Base-by-base conservation (phyloP, 2,888 invertebrate species). In the Dynastes tityus region DNA sequence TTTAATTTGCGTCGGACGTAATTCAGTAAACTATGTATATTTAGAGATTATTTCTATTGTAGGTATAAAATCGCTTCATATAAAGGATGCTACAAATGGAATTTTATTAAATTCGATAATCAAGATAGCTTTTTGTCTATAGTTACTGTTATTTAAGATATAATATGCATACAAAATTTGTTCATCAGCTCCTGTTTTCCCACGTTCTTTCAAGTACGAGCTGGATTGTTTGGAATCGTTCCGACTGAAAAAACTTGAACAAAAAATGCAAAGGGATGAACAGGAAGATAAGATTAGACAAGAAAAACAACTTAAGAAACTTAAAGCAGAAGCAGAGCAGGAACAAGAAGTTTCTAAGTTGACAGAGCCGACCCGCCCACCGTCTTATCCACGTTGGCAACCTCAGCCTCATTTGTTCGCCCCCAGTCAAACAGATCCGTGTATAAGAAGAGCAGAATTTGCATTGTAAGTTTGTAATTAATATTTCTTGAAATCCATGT, bases 151-250 rank as follows among this genome's bases (percentile, higher is more conserved):
- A 32, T 5, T 32, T 32, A 32, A 4, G 32, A 32, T 32, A 32
- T 32, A 32, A 32, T 32, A 4, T 2, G 3, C 32, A 32, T 5
- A 5, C 3, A n/a, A 67, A 67, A 40, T 67, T 86, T 68, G 32
- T 32, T 32, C 5, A 32, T 32, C 79, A 88, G 88, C 87, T 74
- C 83, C 84, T 77, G 83, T 91, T 1, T 91, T 92, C 83, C 91
- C 91, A 63, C 89, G 92, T 8, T 91, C 92, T 0, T 91, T 90
- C 83, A 90, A 90, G 81, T 92, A 90, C 80, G 92, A 92, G 82
- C 83, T 91, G 63, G 91, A 91, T 80, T 92, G 91, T 81, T 87
- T 91, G 53, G 89, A 87, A 78, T 89, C 89, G 64, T 86, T 88
- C 1, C 88, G 90, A 5, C 83, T 84, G 13, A 82, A 85, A 68